Percentiles rank a stretch among this genome's conserved stretches.
These are phyloP conservation scores for Gadopsis bispinosus DNA, from an alignment of 2,797 vertebrate genomes.

Conservation along the genomic window DNA sequence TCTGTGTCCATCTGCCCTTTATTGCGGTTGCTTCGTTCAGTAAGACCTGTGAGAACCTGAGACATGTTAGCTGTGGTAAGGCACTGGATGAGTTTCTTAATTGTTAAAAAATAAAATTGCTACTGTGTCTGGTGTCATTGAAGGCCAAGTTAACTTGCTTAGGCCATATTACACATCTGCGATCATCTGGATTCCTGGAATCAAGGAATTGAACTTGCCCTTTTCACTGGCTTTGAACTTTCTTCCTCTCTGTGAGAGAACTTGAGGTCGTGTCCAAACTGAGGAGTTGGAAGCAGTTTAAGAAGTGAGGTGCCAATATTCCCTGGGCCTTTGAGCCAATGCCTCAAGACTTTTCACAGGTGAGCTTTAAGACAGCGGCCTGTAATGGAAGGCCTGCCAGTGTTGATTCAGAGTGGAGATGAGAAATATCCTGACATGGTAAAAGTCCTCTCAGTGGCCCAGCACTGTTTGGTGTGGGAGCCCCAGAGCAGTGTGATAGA, in stretches of 20 bases:
- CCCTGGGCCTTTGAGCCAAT: conserved; percentile 57
- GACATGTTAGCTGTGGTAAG: too few relatives aligned
- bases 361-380: conserved; percentile 62
- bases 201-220: conserved; percentile 13
- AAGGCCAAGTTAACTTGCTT: not conserved
- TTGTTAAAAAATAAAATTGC: not conserved
- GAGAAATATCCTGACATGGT: conserved; percentile 83
- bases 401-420: conserved; percentile 72
- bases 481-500: conserved; percentile 30
- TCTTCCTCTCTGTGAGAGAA: conserved; percentile 11
- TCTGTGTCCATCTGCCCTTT: not conserved
- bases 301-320: conserved; percentile 53
- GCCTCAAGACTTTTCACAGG: conserved; percentile 72
- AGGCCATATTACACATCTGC: not conserved
- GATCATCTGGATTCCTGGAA: conserved; percentile 1
- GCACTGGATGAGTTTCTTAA: not conserved
- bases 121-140: not conserved
- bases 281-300: conserved; percentile 48
- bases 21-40: not conserved
- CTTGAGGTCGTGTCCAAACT: conserved; percentile 26
- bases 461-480: conserved; percentile 65
- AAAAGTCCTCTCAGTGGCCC: conserved; percentile 68
- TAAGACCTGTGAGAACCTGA: not conserved
- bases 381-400: conserved; percentile 77
- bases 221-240: conserved; percentile 44